These are phyloP conservation scores for Emydocephalus ijimae DNA, from an alignment of 2,113 vertebrate genomes.

Conservation along the genomic window DNA sequence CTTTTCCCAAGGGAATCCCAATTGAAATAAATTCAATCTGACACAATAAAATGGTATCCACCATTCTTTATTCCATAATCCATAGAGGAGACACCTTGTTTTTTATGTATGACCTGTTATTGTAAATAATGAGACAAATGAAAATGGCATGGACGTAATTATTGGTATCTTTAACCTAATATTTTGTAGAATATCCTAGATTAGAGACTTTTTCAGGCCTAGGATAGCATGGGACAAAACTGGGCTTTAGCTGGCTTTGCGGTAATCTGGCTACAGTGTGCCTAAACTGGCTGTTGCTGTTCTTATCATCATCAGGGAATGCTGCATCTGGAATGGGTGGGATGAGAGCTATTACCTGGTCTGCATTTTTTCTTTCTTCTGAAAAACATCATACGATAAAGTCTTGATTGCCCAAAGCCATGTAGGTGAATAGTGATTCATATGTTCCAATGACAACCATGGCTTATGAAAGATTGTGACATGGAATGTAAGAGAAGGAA, in stretches of 20 bases:
- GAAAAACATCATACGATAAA: neutral
- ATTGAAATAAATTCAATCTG: neutral
- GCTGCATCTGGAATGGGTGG: neutral
- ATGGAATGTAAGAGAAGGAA: neutral
- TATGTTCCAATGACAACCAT: neutral
- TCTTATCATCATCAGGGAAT: neutral
- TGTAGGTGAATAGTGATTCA: neutral
- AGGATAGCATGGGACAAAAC: neutral
- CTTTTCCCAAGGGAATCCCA: neutral
- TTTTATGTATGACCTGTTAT: neutral
- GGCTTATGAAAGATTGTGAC: neutral
- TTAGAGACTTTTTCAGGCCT: neutral
- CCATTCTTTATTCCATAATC: neutral
- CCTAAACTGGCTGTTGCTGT: neutral
- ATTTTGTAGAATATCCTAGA: neutral
- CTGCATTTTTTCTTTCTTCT: neutral
- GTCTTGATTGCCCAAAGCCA: neutral
- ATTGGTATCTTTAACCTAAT: neutral
- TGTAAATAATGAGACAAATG: neutral
- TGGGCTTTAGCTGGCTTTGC: neutral
- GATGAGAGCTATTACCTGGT: neutral
- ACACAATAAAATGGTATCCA: neutral
- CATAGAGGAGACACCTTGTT: neutral
- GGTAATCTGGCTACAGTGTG: neutral
- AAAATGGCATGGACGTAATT: neutral